Base-by-base conservation (phyloP, 2,113 vertebrate species). In the Sminthopsis crassicaudata region DNA sequence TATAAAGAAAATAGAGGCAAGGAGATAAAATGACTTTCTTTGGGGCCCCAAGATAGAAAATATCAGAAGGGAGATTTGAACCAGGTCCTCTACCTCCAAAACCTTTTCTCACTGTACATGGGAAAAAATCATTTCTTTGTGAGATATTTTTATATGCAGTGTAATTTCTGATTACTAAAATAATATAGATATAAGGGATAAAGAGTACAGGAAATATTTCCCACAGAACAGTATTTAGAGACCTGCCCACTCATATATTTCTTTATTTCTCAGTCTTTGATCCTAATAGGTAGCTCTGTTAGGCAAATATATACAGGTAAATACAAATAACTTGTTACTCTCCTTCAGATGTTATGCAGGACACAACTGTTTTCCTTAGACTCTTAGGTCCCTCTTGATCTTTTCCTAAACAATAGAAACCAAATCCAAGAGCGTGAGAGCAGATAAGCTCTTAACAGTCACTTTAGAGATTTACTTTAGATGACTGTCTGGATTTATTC, bases 91-190 rank as follows among this genome's bases (percentile, higher is more conserved):
- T 42, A 7, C 16, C 36, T 84, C n/a, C 19, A 42, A 84, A 42
- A 42, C 6, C 19, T 84, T 42, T 84, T 84, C 36, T 42, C n/a
- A 84, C 67, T 23, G 2, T 84, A 42, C 7, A 84, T 42, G n/a
- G 27, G 22, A 12, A 60, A 91, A 91, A 89, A 90, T 90, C 95
- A 76, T 52, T 95, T 94, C 46, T 57, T 90, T 84, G 46, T 95
- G 54, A 91, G 96, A 92, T 50, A 90, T 53, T 94, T 60, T 95
- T 60, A 53, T 84, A 27, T 6, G 53, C 30, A 94, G n/a, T 91
- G 52, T 91, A 95, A 96, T 92, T 96, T 96, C 91, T 90, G 6
- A 92, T 91, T 91, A 57, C 60, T 95, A 91, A 95, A 54, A 93
- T 96, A 10, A 12, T 76, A 96, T 84, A 42, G n/a, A 84, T 84